Evolutionary conservation across 2,888 invertebrate genomes (phyloP).

Genomic region (Spialia ferax): DNA sequence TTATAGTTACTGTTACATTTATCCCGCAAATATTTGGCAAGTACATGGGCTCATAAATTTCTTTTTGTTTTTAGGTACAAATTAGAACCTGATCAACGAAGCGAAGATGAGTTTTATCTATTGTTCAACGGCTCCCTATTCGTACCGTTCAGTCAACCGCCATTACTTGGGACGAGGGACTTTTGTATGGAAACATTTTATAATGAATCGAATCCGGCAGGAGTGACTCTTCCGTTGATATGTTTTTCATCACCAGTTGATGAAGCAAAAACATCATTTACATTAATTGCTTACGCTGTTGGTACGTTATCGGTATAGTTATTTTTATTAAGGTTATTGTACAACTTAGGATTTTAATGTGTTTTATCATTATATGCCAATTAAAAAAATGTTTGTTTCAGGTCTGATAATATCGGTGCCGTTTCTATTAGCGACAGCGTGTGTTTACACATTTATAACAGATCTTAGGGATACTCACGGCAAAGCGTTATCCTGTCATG

Average conservation of each 20-base stretch:
- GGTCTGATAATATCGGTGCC: constrained; percentile 83
- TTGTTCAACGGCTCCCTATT: constrained; percentile 87
- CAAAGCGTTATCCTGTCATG: constrained; percentile 85
- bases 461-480: constrained; percentile 86
- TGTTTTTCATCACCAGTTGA: constrained; percentile 76
- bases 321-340: background rate
- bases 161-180: constrained; percentile 80
- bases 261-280: constrained; percentile 67
- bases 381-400: constrained; percentile 48
- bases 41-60: constrained; percentile 6
- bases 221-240: constrained; percentile 82
- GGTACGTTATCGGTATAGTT: constrained; percentile 55
- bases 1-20: background rate
- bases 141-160: constrained; percentile 76
- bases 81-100: constrained; percentile 77
- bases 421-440: constrained; percentile 80
- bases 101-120: constrained; percentile 85
- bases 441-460: constrained; percentile 79
- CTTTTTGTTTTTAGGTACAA: constrained; percentile 76
- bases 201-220: constrained; percentile 73
- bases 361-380: background rate
- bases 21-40: constrained; percentile 1
- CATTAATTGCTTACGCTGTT: constrained; percentile 73
- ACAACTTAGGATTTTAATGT: background rate
- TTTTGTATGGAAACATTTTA: constrained; percentile 88